These are phyloP conservation scores for Eristalinus aeneus DNA, from an alignment of 2,888 invertebrate species.

Conservation along the genomic window DNA sequence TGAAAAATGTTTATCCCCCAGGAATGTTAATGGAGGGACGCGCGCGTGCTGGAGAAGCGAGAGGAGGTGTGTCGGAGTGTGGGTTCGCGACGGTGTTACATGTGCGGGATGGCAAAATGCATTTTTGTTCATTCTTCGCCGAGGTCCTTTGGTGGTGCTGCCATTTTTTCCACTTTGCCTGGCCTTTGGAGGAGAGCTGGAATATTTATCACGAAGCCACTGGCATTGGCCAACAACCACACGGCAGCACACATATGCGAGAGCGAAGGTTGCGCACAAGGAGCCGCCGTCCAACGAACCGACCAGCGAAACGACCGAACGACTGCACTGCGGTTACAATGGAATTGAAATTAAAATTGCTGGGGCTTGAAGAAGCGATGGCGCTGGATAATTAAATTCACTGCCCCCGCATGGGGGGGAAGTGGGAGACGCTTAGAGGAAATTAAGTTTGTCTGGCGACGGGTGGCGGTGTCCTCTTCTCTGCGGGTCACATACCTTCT, in stretches of 20 bases:
- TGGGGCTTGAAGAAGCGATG: slow-evolving; percentile 7
- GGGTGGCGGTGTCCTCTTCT: background rate
- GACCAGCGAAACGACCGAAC: background rate
- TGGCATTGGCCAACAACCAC: slow-evolving; percentile 26
- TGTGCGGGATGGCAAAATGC: background rate
- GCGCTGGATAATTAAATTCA: slow-evolving; percentile 55
- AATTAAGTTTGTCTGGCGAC: slow-evolving; percentile 20
- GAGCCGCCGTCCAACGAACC: slow-evolving; percentile 7
- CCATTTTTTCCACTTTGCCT: background rate
- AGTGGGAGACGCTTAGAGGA: background rate
- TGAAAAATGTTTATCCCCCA: slow-evolving; percentile 75
- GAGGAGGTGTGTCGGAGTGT: background rate
- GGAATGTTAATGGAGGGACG: slow-evolving; percentile 40
- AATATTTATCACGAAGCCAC: slow-evolving; percentile 65
- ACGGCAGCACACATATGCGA: slow-evolving; percentile 34
- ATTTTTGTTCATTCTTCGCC: slow-evolving; percentile 13
- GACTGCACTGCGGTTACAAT: slow-evolving; percentile 59
- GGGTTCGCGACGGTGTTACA: background rate
- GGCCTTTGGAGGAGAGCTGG: slow-evolving; percentile 4
- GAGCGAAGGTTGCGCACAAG: background rate
- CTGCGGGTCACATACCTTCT: background rate
- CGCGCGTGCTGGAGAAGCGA: background rate
- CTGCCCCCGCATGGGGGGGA: background rate
- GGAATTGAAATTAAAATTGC: slow-evolving; percentile 67
- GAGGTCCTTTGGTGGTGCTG: background rate